These are phyloP conservation scores for Alfaro cultratus DNA, from an alignment of 2,797 vertebrate genomes.

Conservation along the genomic window DNA sequence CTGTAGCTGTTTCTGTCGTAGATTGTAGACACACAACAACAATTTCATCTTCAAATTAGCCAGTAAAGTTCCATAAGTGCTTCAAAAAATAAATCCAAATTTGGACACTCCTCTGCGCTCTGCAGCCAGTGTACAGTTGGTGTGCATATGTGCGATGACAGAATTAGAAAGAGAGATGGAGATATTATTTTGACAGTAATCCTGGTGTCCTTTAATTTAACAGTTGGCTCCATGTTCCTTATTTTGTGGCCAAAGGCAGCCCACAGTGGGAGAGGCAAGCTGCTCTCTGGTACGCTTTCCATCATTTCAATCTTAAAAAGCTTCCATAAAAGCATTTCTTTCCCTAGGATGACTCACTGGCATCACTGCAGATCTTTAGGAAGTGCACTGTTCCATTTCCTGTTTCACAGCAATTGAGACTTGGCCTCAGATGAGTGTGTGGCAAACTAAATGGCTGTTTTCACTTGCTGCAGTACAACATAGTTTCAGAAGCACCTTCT, in stretches of 20 bases:
- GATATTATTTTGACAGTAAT: slow-evolving; percentile 43
- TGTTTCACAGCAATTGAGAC: slow-evolving; percentile 52
- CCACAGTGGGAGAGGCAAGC: slow-evolving; percentile 50
- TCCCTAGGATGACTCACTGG: slow-evolving; percentile 41
- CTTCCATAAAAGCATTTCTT: slow-evolving; percentile 46
- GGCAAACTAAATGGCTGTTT: slow-evolving; percentile 36
- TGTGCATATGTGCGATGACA: slow-evolving; percentile 52
- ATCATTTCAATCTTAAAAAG: slow-evolving; percentile 55
- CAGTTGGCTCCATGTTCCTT: slow-evolving; percentile 52
- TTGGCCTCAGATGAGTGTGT: slow-evolving; percentile 32
- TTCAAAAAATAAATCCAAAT: not conserved
- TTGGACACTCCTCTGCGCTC: slow-evolving; percentile 8
- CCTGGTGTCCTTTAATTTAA: slow-evolving; percentile 48
- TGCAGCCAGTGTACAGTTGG: slow-evolving; percentile 23
- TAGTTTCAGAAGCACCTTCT: slow-evolving; percentile 4
- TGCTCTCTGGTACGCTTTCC: slow-evolving; percentile 52
- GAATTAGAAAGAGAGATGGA: slow-evolving; percentile 34
- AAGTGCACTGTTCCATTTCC: slow-evolving; percentile 61
- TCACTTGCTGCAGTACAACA: slow-evolving; percentile 26
- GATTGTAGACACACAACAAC: not conserved
- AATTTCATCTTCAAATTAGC: not conserved
- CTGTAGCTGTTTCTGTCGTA: not conserved
- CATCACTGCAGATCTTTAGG: slow-evolving; percentile 54
- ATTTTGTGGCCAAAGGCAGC: slow-evolving; percentile 50
- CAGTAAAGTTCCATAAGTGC: not conserved